Conservation (phyloP, 2,113 vertebrate species). For the Mus musculus region DNA sequence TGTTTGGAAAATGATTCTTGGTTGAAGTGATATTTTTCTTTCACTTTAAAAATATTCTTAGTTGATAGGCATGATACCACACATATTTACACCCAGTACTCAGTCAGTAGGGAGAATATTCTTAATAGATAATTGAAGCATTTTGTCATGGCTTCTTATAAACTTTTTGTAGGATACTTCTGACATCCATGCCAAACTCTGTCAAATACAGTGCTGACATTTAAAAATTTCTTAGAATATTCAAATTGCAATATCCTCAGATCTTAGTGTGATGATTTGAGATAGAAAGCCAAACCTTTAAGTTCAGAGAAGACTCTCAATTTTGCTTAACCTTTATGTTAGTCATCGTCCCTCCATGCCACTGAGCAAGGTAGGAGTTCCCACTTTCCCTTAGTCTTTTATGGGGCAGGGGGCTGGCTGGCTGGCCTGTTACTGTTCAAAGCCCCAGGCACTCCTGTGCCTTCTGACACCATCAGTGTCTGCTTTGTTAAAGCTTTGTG, state of each 20-base stretch:
- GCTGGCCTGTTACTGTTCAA: neutral
- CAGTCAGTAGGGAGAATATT: neutral
- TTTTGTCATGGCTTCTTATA: neutral
- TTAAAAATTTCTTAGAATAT: neutral
- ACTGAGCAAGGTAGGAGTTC: neutral
- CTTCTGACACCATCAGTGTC: too few species aligned
- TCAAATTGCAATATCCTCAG: neutral
- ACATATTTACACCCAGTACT: neutral
- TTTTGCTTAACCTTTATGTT: neutral
- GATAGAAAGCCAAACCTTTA: neutral
- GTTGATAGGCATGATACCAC: neutral
- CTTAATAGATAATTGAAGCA: neutral
- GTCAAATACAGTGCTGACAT: neutral
- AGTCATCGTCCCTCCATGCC: neutral
- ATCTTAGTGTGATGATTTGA: conserved; percentile 20
- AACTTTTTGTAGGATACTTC: neutral
- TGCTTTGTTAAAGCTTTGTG: too few species aligned
- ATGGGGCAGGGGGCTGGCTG: neutral
- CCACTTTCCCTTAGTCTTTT: neutral
- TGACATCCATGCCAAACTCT: neutral
- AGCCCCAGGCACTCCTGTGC: neutral
- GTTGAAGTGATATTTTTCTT: neutral
- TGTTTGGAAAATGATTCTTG: neutral
- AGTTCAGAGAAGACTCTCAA: neutral
- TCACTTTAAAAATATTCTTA: neutral